Conservation (phyloP, 2,113 vertebrate species). For the Pteropus alecto region DNA sequence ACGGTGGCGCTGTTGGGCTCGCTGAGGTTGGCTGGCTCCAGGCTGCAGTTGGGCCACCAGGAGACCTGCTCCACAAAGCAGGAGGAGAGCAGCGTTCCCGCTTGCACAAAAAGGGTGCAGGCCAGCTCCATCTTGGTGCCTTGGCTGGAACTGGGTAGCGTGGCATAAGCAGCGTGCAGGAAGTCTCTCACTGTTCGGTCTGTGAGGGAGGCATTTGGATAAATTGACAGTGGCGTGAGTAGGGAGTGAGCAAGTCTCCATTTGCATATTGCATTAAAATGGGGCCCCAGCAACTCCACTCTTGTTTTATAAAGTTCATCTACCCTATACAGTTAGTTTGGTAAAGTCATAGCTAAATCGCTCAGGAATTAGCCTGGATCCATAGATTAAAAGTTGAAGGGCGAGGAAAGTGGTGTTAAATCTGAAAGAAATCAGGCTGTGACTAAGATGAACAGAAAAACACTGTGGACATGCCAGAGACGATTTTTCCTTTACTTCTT, state of each 20-base stretch:
- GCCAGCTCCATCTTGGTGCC: slow-evolving; percentile 81
- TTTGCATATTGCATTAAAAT: not conserved
- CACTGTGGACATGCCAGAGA: not conserved
- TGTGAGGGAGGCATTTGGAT: slow-evolving; percentile 60
- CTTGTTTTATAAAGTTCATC: not conserved
- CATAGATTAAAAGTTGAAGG: not conserved
- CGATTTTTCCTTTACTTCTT: not conserved
- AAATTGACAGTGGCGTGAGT: not conserved
- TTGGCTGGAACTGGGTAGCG: slow-evolving; percentile 76
- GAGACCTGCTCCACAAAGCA: slow-evolving; percentile 80
- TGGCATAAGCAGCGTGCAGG: slow-evolving; percentile 68
- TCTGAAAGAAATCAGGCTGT: not conserved
- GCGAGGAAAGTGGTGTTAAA: not conserved
- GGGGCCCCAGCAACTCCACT: too few relatives aligned
- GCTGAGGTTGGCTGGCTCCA: slow-evolving; percentile 85
- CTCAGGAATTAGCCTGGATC: not conserved
- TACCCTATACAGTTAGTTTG: not conserved
- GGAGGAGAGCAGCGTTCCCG: slow-evolving; percentile 76
- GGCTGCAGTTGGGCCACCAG: slow-evolving; percentile 86
- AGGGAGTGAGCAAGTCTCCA: not conserved
- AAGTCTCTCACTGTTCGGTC: slow-evolving; percentile 84
- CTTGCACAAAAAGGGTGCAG: slow-evolving; percentile 86
- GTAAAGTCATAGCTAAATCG: not conserved
- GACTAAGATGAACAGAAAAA: not conserved
- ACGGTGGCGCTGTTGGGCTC: slow-evolving; percentile 68